Percentiles rank a stretch among this genome's conserved stretches.
phyloP scores from a whole-genome alignment of 35 echinoderm and acorn worm species.

The Lytechinus pictus region DNA sequence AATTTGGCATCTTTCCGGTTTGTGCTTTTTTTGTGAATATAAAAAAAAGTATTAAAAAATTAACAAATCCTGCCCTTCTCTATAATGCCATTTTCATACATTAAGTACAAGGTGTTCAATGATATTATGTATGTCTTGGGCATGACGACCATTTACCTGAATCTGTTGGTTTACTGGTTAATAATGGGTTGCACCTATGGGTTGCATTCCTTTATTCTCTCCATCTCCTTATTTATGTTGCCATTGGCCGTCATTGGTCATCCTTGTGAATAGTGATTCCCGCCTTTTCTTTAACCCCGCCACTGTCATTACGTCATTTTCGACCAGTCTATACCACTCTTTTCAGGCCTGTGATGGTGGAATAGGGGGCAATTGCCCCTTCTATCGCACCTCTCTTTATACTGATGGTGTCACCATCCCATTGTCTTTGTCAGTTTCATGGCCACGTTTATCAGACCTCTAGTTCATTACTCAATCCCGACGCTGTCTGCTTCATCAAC shows the following conservation, averaged over 20 bases:
- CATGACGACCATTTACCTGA: too few species aligned
- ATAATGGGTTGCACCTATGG: too few species aligned
- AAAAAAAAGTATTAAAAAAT: too few species aligned
- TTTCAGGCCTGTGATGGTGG: background rate
- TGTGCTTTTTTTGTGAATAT: background rate
- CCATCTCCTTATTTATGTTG: background rate
- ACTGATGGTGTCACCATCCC: background rate
- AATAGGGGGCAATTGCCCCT: background rate
- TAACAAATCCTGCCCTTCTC: too few species aligned
- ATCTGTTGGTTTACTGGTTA: too few species aligned
- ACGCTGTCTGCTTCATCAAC: background rate
- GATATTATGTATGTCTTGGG: too few species aligned
- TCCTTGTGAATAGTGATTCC: too few species aligned
- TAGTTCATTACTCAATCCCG: background rate
- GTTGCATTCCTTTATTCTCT: background rate
- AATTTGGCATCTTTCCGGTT: background rate
- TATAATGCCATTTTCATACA: background rate
- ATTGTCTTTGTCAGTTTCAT: constrained; percentile 5
- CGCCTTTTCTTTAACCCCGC: background rate
- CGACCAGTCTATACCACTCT: too few species aligned
- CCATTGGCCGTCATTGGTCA: too few species aligned
- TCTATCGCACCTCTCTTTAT: background rate
- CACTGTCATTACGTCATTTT: background rate
- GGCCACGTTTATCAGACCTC: background rate
- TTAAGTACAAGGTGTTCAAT: background rate